A percentile compares a stretch with the other conserved stretches of the same genome.
Conservation (phyloP, 1,140 invertebrate genomes). For the Nebria ingens region DNA sequence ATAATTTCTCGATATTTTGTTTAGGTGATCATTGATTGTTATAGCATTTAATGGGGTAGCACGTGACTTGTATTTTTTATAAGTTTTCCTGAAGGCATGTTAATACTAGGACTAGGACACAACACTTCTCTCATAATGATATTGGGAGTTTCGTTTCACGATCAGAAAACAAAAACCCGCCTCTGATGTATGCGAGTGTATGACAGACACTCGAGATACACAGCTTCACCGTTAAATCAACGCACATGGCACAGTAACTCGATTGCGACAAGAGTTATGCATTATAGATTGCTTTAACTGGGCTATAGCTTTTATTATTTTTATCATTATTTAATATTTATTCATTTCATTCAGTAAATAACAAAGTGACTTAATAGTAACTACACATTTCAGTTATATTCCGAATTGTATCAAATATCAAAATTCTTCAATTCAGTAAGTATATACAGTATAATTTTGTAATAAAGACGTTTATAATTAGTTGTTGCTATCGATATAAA, state of each 20-base stretch:
- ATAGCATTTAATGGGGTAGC: conserved; percentile 2
- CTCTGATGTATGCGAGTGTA: conserved; percentile 2
- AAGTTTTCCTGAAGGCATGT: background rate
- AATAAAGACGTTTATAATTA: too few species aligned
- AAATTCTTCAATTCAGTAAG: too few species aligned
- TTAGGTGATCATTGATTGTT: background rate
- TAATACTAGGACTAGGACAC: background rate
- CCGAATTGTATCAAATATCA: too few species aligned
- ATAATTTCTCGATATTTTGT: background rate
- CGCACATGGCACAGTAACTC: background rate
- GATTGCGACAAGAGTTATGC: background rate
- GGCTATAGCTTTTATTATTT: background rate
- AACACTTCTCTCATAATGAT: background rate
- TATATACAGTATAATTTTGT: too few species aligned
- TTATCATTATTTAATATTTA: too few species aligned
- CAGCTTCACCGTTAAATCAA: background rate
- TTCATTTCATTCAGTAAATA: too few species aligned
- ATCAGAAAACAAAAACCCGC: conserved; percentile 1
- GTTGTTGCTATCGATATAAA: too few species aligned
- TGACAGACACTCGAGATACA: conserved; percentile 5
- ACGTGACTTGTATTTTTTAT: background rate
- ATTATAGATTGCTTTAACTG: too few species aligned
- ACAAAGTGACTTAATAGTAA: too few species aligned
- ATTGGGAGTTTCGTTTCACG: background rate
- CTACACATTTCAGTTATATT: too few species aligned